A percentile compares a stretch with the other conserved stretches of the same genome.
These are phyloP conservation scores for Thunnus maccoyii DNA, from an alignment of 2,113 vertebrate species.

Conservation along the genomic window DNA sequence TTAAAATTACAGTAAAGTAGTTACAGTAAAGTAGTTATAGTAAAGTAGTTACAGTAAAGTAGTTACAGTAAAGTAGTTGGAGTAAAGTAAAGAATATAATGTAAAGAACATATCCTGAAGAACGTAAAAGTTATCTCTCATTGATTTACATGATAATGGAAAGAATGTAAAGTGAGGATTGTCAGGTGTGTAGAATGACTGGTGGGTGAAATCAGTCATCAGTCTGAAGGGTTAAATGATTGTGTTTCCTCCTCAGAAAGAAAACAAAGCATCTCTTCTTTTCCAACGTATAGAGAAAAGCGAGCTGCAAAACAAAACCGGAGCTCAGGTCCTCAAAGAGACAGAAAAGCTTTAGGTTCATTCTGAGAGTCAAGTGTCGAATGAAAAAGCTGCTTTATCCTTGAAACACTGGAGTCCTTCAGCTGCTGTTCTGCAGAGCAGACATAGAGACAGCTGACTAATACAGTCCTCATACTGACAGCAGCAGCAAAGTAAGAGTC, in stretches of 20 bases:
- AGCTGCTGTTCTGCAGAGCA: not conserved
- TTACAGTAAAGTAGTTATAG: no score
- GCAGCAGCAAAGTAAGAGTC: no score
- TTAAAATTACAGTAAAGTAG: no score
- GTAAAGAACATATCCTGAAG: not conserved
- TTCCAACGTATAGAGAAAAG: constrained; percentile 57
- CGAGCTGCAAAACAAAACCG: constrained; percentile 1
- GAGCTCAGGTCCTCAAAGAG: not conserved
- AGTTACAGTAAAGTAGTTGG: no score
- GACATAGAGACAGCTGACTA: no score
- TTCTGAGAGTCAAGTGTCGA: constrained; percentile 1
- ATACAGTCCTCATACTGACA: no score
- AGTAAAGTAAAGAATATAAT: not conserved
- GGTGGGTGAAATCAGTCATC: not conserved
- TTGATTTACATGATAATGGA: no score
- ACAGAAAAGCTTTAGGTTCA: constrained; percentile 37
- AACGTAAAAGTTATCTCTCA: not conserved
- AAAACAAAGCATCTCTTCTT: constrained; percentile 65
- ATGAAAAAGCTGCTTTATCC: constrained; percentile 5
- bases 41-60: no score
- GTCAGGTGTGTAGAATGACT: not conserved
- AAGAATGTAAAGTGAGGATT: constrained; percentile 2
- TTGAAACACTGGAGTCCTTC: constrained; percentile 16
- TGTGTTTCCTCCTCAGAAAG: constrained; percentile 44
- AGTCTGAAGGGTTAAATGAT: constrained; percentile 43